Evolutionary conservation across 53 echinoderm and acorn worm species (phyloP), one percentile per base, ranked within the genome.

Genomic region (Holothuria scabra): DNA sequence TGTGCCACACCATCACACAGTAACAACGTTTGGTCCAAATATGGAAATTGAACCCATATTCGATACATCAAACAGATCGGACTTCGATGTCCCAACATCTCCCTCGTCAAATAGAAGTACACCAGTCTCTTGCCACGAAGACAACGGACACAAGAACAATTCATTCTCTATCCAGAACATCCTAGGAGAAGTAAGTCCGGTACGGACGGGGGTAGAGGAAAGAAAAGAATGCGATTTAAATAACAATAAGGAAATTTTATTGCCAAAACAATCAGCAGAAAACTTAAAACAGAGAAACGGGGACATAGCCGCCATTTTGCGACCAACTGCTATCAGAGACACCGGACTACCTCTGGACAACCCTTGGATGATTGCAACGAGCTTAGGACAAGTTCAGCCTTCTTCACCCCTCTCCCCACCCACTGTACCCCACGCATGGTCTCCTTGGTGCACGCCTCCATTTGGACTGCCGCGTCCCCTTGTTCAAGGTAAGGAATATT

Each of bases 371-470:
- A 48, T 72, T 46, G 46, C 72, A 22, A 44, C 72, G 46, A 48
- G 72, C 13, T 72, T 72, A 44, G 46, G 46, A 21, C 72, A 72
- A 26, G 34, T 72, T 24, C 72, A 72, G 10, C 44, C 44, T 19
- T 72, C 72, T 48, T 44, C 72, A 72, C 72, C 83, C 11, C 75
- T 83, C n/a, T 62, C 83, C 18, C 75, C 88, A 59, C 83, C 88
- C 65, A 76, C 74, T 58, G 79, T 60, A 20, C 65, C 88, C 38
- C 83, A 83, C 25, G 65, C 88, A 13, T 88, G 88, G 88, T 88
- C 88, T 25, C 88, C 88, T 16, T 88, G 88, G 88, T 88, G 88
- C 66, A 46, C 72, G 21, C 44, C 44, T 25, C 72, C 72, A 22
- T 72, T 72, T 46, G 72, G 72, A 44, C 25, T 72, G 1, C 72